Conservation (phyloP, 2,113 vertebrate species). For the Gavia stellata region DNA sequence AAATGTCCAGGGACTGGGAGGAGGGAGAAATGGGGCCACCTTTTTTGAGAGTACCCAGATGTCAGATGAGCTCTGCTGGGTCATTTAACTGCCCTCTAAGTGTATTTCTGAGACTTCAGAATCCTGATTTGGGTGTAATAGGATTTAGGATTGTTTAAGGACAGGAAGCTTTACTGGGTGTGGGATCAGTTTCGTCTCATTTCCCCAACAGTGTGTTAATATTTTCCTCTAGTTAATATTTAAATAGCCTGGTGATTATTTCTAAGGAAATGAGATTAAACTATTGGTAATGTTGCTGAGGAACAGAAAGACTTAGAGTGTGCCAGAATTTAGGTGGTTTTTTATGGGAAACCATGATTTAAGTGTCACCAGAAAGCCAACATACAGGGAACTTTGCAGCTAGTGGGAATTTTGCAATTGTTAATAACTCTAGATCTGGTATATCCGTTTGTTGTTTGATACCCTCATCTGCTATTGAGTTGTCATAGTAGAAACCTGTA, state of each 20-base stretch:
- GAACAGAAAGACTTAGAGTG: background rate
- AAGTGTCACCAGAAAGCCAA: background rate
- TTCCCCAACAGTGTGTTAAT: background rate
- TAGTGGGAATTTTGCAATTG: background rate
- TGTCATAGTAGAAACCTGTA: background rate
- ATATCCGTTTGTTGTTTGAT: background rate
- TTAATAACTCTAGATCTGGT: background rate
- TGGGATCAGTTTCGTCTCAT: background rate
- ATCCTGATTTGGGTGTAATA: background rate
- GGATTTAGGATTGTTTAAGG: background rate
- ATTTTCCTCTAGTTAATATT: background rate
- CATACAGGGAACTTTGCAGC: background rate
- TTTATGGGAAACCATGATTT: background rate
- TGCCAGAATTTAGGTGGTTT: background rate
- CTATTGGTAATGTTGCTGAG: background rate
- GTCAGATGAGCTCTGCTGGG: background rate
- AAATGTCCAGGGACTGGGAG: background rate
- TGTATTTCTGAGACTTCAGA: background rate
- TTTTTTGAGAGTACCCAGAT: background rate
- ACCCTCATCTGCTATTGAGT: background rate
- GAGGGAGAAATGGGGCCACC: background rate
- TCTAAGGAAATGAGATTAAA: background rate
- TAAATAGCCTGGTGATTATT: background rate
- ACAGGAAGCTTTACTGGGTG: background rate
- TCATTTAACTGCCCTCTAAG: background rate